Conservation (phyloP, 2,888 invertebrate species). For the Crossocerus cetratus region DNA sequence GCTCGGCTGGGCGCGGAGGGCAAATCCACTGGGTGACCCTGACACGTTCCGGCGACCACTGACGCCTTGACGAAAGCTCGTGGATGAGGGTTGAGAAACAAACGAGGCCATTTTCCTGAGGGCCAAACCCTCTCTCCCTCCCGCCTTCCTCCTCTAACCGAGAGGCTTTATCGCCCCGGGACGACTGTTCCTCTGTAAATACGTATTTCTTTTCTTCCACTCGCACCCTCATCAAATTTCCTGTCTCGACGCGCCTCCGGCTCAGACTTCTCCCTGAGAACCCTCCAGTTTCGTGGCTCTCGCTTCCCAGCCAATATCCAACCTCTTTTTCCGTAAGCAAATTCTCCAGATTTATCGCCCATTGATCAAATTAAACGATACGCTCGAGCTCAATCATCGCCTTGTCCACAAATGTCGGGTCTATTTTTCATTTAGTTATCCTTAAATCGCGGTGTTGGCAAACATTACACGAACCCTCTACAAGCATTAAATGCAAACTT, state of each 20-base stretch:
- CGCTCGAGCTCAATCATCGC: too few relatives aligned
- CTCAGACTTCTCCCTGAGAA: not conserved
- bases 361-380: too few relatives aligned
- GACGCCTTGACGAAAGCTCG: slow-evolving; percentile 26
- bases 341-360: too few relatives aligned
- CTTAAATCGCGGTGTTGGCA: too few relatives aligned
- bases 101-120: slow-evolving; percentile 43
- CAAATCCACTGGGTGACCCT: slow-evolving; percentile 8
- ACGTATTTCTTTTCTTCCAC: slow-evolving; percentile 50
- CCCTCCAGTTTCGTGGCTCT: too few relatives aligned
- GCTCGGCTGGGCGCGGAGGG: not conserved
- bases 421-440: too few relatives aligned
- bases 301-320: too few relatives aligned
- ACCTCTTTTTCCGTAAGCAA: too few relatives aligned
- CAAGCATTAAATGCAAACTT: too few relatives aligned
- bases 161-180: slow-evolving; percentile 47
- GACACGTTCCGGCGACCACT: slow-evolving; percentile 25
- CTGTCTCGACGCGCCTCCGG: slow-evolving; percentile 31
- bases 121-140: not conserved
- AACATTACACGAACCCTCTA: too few relatives aligned
- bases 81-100: slow-evolving; percentile 41
- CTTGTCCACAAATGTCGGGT: too few relatives aligned
- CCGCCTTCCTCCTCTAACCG: not conserved
- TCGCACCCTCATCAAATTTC: slow-evolving; percentile 63
- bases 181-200: slow-evolving; percentile 33